Base-by-base conservation (phyloP, 2,113 vertebrate genomes). In the Galeopterus variegatus region DNA sequence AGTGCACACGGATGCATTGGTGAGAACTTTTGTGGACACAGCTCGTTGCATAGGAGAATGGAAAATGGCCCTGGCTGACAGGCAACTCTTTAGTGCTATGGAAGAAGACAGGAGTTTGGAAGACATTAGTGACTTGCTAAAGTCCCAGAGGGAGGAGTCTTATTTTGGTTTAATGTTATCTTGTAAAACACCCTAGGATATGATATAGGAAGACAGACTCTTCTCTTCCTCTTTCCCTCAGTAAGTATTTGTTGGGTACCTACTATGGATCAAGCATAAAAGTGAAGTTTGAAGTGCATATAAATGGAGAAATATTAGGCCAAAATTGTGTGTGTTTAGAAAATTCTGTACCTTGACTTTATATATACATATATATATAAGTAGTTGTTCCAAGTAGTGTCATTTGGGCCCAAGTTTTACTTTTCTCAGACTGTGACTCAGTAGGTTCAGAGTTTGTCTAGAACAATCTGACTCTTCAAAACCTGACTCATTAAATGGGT, bases 391-490 rank as follows among this genome's bases (percentile, higher is more conserved):
- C 26, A 2, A 33, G 23, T 28, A 60, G 8, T 75, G 69, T 70
- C 31, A 45, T 88, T 79, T 80, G 24, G 6, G 21, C 56, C 70
- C 31, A 41, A 69, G 2, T 54, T 91, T 75, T 73, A 36, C 52
- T 97, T 94, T 82, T 65, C 52, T 77, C 15, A 24, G 81, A 19
- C 36, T 45, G 6, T 45, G 56, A 73, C 50, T 76, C 13, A 41
- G 7, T 56, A 26, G 56, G 13, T 92, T 93, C 48, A 72, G 50
- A 70, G 87, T 62, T 93, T 93, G 70, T 31, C 26, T 92, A 24
- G 48, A 33, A 24, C n/a, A 14, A 86, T 89, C 8, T 88, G 84
- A 48, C n/a, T 69, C 91, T 65, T 73, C 72, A 87, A 93, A 92
- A 33, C 4, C 15, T 88, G 15, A 73, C 48, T 15, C 73, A 14